Evolutionary conservation across 1,140 invertebrate species (phyloP), one percentile per base, ranked within the genome.

Genomic region (Drosophila virilis): DNA sequence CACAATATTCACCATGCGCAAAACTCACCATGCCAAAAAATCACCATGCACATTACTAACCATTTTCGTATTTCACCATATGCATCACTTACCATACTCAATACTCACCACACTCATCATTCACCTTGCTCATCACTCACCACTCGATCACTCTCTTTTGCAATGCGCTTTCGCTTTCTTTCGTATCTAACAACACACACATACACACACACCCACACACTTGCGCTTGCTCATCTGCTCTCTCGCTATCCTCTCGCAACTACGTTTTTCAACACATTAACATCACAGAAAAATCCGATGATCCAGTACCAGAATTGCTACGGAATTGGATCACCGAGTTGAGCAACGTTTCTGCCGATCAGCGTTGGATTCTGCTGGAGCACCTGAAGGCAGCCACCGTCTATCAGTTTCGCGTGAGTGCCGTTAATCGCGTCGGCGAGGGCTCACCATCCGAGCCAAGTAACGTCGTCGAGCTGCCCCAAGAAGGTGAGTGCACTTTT

Each of bases 361-460:
- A 95, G 62, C 95, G 96, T 22, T 98, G 96, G 94, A 94, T 97
- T 4, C 91, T 99, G 13, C 93, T 99, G 3, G 95, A 95, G 17
- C 97, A 97, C 91, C 93, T 99, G 32, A 97, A 98, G 93, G 98
- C 98, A 0, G 98, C 98, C 0, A 96, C 97, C 1, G 96, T 96
- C 0, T 99, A 99, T 93, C 97, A 99, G 92, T 99, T 99, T 92
- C 94, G 98, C 71, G 97, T 99, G 1, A 97, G 96, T 77, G 98
- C 98, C 15, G 96, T 98, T 0, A 99, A 99, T 92, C 96, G 97
- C 32, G 97, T 98, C 1, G 98, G 99, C 1, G 97, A 98, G 92
- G 98, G 99, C 40, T 95, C 96, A 15, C 95, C 97, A 2, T 99
- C 98, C 2, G 95, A 96, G 43, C 95, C 98, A 0, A 98, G 97